phyloP scores from a whole-genome alignment of 2,113 vertebrate species.

The Nymphicus hollandicus region DNA sequence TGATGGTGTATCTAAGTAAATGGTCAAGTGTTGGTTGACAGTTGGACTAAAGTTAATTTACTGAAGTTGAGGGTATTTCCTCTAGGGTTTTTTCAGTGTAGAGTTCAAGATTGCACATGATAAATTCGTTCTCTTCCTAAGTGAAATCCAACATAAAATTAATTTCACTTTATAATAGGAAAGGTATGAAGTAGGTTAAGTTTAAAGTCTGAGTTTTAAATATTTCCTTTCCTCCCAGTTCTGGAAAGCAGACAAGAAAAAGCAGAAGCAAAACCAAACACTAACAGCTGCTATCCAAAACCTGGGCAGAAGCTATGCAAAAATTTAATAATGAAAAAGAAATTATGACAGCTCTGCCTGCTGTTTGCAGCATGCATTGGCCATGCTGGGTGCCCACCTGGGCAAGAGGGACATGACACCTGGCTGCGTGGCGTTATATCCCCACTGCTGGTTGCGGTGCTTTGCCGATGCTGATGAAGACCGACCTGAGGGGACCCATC shows the following conservation, averaged over 20 bases:
- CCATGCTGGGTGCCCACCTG: not conserved
- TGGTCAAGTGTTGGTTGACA: not conserved
- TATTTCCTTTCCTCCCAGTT: not conserved
- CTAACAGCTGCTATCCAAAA: not conserved
- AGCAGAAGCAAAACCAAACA: not conserved
- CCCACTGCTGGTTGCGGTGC: fast-evolving
- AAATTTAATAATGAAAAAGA: not conserved
- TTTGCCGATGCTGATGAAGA: not conserved
- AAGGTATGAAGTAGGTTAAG: not conserved
- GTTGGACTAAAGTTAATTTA: not conserved
- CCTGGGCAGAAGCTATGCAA: not conserved
- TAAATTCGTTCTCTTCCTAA: not conserved
- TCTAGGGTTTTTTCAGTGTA: not conserved
- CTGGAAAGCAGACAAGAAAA: not conserved
- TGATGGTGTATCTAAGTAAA: not conserved
- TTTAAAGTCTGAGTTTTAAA: slow-evolving; percentile 8
- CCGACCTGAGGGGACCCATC: not conserved
- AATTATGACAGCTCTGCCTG: not conserved
- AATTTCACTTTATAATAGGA: not conserved
- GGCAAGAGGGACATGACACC: not conserved
- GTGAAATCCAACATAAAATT: not conserved
- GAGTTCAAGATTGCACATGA: not conserved
- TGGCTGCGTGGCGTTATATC: not conserved
- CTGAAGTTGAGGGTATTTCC: not conserved
- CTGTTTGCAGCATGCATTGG: not conserved